These are phyloP conservation scores for Holothuria leucospilota DNA, from an alignment of 53 echinoderm and acorn worm genomes.

Conservation along the genomic window DNA sequence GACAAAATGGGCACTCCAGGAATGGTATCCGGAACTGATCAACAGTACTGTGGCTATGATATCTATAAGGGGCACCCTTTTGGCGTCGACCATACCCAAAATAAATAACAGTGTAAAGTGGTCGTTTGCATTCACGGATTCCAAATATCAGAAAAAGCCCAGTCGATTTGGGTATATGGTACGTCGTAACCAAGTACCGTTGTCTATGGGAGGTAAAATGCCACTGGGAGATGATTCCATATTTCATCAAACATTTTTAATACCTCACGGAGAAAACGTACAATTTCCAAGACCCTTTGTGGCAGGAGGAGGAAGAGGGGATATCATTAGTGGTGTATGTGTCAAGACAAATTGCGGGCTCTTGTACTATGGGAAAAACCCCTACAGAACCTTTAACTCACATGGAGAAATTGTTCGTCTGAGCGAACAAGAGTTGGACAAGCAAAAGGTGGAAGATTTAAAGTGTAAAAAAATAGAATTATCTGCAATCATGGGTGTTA, in stretches of 20 bases:
- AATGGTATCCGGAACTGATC: not conserved
- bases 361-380: not conserved
- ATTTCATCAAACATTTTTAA: not conserved
- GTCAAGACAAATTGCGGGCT: not conserved
- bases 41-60: not conserved
- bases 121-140: not conserved
- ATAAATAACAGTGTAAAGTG: not conserved
- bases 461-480: not conserved
- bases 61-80: not conserved
- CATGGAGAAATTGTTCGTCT: not conserved
- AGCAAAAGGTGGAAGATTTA: not conserved
- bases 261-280: not conserved
- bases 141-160: no score
- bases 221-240: not conserved
- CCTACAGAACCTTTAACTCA: not conserved
- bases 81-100: not conserved
- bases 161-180: not conserved
- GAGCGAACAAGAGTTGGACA: not conserved
- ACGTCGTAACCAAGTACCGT: not conserved
- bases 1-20: not conserved
- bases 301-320: not conserved
- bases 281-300: not conserved
- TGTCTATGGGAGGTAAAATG: not conserved
- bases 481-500: not conserved
- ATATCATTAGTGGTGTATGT: not conserved